Percentiles rank a stretch among this genome's conserved stretches.
Conservation (phyloP, 2,888 invertebrate genomes). For the Antheraea assamensis region DNA sequence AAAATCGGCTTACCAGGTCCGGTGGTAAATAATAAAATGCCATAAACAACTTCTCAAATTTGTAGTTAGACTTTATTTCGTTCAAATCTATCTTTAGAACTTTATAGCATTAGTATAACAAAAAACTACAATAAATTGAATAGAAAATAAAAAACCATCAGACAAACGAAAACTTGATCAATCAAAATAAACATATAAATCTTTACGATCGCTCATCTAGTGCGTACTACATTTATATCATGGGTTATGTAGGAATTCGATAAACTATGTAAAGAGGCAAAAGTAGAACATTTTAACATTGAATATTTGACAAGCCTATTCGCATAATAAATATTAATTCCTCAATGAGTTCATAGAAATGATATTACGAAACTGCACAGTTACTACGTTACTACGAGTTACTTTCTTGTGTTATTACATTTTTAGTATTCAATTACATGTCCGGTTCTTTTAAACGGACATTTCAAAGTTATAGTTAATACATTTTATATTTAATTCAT, state of each 20-base stretch:
- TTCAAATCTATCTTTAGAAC: no score
- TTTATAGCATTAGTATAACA: no score
- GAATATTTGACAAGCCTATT: not conserved
- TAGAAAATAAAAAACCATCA: no score
- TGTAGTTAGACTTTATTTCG: no score
- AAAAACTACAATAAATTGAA: no score
- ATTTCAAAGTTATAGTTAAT: not conserved
- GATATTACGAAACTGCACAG: not conserved
- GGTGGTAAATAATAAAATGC: no score
- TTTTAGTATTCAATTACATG: not conserved
- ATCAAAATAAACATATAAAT: not conserved
- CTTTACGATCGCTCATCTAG: not conserved
- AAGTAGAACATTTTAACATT: not conserved
- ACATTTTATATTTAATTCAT: not conserved
- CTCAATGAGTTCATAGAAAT: not conserved
- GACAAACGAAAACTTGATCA: not conserved
- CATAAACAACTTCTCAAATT: no score
- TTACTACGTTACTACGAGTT: no score
- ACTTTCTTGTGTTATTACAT: not conserved
- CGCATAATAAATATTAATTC: not conserved
- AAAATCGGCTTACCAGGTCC: no score
- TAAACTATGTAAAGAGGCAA: not conserved
- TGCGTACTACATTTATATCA: not conserved
- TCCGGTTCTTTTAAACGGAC: not conserved
- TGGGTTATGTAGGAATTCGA: not conserved